Base-by-base conservation (phyloP, 2,113 vertebrate genomes). In the Phrynosoma blainvillii region DNA sequence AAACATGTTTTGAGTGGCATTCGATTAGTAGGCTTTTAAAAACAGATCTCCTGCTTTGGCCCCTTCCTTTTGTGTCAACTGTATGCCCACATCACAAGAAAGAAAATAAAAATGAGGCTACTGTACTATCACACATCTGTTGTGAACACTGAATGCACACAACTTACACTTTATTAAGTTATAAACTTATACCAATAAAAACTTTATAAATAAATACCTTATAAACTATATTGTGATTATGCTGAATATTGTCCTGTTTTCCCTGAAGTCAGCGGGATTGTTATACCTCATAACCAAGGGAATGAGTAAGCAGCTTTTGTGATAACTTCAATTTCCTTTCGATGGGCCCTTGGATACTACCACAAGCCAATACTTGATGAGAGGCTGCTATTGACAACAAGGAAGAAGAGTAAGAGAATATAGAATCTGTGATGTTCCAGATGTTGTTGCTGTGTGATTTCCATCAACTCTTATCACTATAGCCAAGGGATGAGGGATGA, bases 21-120 rank as follows among this genome's bases (percentile, higher is more conserved):
- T 84, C 8, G 20, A 84, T 84, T 74, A 84, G 70, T 83, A 13
- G 65, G 40, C 25, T 47, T 83, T 83, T 16, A 82, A 79, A 47
- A 84, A 74, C 8, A 59, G 52, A 4, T 32, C 27, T 66, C 36
- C 40, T 66, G 30, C 66, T 66, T 77, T 25, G 12, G 10, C 2
- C 6, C 25, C 23, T 5, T 66, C 30, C 36, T 32, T 54, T 36
- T 42, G 62, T 14, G 13, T 59, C 54, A 14, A 18, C 73, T 62
- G n/a, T 27, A 20, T 7, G 1, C n/a, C n/a, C n/a, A 2, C 5
- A 5, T 40, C 5, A 10, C 70, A 73, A 47, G 36, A 66, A n/a
- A 65, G 25, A 27, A 13, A 65, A 11, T n/a, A n/a, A 5, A 76
- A 52, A 13, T 62, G 12, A 27, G 36, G 62, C 62, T 16, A 40